Base-by-base conservation (phyloP, 2,797 vertebrate genomes). In the Poeciliopsis paucimaculata region DNA sequence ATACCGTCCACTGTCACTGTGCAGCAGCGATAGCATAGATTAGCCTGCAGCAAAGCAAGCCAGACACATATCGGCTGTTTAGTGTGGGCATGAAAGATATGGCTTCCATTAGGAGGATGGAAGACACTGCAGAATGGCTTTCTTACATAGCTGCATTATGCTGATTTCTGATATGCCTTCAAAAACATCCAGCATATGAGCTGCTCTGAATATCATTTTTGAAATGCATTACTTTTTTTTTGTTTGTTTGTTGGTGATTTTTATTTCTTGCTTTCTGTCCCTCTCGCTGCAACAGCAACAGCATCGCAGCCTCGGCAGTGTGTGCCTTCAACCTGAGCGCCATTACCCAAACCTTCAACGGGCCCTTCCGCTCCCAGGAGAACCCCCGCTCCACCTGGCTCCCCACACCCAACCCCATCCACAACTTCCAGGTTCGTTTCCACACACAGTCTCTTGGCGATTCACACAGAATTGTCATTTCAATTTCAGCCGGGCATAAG, bases 241-340 rank as follows among this genome's bases (percentile, higher is more conserved):
- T 45, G 13, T 13, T 15, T 5, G 5, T 23, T 23, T 18, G 43
- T 47, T 5, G 16, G 46, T 47, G 46, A 16, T 49, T 49, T 0
- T 18, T 5, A 18, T 23, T 53, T 26, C 28, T 13, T 77, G 11
- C 2, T 55, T 64, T 45, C 26, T 41, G 2, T 84, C 51, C 39
- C 34, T 88, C 45, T 85, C 81, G 49, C 75, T 39, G 71, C 96
- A 87, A 71, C 91, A 99, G 98, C 92, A 99, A 99, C 94, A 99
- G 98, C 86, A 98, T 99, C 8, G 98, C 98, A 31, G 98, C 98
- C 18, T 99, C 98, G 26, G 98, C 98, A 34, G 97, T 99, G 89
- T 99, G 98, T 86, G 98, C 98, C 89, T 99, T 98, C 95, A 99
- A 99, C 95, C 96, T 99, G 86, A 99, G 98, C 91, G 97, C 98